Evolutionary conservation across 1,140 invertebrate species (phyloP).

Genomic region (Euschistus heros): DNA sequence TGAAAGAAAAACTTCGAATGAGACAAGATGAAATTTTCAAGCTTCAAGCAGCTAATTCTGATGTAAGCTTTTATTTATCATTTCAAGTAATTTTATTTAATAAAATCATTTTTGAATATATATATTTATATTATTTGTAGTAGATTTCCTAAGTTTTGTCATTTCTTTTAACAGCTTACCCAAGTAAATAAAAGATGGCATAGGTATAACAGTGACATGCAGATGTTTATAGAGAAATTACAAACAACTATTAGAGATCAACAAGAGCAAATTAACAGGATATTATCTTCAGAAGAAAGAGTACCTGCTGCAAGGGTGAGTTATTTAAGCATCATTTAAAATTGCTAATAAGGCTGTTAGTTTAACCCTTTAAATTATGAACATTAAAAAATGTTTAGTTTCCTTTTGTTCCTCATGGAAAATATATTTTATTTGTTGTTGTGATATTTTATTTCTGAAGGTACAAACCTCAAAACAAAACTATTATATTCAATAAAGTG

Average conservation of each 20-base stretch:
- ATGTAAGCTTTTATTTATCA: conserved; percentile 29
- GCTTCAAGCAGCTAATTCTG: conserved; percentile 33
- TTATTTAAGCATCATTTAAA: too few relatives aligned
- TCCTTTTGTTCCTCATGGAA: too few relatives aligned
- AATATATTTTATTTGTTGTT: too few relatives aligned
- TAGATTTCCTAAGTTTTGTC: not conserved
- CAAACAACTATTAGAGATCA: conserved; percentile 33
- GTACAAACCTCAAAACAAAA: too few relatives aligned
- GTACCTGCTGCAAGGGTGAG: not conserved
- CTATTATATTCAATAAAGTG: too few relatives aligned
- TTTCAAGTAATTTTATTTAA: not conserved
- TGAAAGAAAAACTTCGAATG: conserved; percentile 29
- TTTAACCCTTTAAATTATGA: too few relatives aligned
- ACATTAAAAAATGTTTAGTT: too few relatives aligned
- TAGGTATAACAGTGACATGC: conserved; percentile 33
- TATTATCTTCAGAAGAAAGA: conserved; percentile 21
- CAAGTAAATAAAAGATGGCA: conserved; percentile 35
- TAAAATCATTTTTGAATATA: not conserved
- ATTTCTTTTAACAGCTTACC: conserved; percentile 30
- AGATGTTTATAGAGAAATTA: conserved; percentile 33
- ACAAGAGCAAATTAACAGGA: conserved; percentile 33
- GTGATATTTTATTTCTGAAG: too few relatives aligned
- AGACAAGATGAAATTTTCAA: conserved; percentile 33
- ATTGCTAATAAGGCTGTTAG: too few relatives aligned
- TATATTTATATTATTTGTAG: too few relatives aligned